phyloP scores from a whole-genome alignment of 2,113 vertebrate species.

The Dermatemys mawii region DNA sequence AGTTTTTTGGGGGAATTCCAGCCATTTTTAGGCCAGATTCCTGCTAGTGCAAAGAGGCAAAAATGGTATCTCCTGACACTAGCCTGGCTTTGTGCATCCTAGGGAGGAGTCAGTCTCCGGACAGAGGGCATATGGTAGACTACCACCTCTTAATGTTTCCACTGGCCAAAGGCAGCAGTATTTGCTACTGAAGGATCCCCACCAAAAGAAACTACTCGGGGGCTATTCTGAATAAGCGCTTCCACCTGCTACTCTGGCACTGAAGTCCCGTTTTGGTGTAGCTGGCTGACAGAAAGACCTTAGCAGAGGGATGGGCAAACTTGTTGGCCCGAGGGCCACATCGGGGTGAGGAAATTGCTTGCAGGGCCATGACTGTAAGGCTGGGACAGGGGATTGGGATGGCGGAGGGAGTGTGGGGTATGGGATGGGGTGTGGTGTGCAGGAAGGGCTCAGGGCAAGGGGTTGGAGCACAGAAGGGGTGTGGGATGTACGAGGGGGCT shows the following conservation, averaged over 20 bases:
- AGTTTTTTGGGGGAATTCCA: not conserved
- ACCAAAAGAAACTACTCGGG: not conserved
- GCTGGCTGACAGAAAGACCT: not conserved
- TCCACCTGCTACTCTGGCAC: not conserved
- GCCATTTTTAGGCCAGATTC: not conserved
- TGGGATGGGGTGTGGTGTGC: too few species aligned
- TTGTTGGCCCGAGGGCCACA: too few species aligned
- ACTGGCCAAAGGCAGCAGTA: not conserved
- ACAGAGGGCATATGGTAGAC: not conserved
- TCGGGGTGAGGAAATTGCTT: too few species aligned
- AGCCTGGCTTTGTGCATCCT: not conserved
- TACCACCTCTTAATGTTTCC: not conserved
- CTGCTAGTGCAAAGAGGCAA: not conserved
- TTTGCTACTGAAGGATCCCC: not conserved
- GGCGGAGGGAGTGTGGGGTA: too few species aligned
- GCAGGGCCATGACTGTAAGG: too few species aligned
- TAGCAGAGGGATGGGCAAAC: too few species aligned
- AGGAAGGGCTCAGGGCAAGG: too few species aligned
- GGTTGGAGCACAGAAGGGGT: too few species aligned
- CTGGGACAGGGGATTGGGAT: too few species aligned
- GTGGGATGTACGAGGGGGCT: too few species aligned
- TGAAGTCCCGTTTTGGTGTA: not conserved
- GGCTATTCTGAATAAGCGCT: not conserved
- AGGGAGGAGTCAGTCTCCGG: not conserved
- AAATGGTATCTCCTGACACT: not conserved